Conservation (phyloP, 2,888 invertebrate species). For the Erpobdella octoculata region DNA sequence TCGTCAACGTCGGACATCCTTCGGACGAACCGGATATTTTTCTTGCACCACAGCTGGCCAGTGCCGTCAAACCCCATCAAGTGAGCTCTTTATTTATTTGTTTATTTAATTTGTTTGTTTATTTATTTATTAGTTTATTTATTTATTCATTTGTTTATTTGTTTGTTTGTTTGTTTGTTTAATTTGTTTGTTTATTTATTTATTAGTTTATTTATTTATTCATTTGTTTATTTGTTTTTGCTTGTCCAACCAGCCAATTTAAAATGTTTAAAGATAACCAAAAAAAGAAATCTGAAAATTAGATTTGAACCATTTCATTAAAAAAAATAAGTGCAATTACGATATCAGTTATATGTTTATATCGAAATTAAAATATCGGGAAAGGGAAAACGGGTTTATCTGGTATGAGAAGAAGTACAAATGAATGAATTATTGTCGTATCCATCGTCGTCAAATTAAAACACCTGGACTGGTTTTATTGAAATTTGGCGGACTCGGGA, state of each 20-base stretch:
- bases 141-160: not conserved
- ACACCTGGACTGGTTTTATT: too few species aligned
- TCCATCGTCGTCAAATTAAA: too few species aligned
- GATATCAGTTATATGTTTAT: too few species aligned
- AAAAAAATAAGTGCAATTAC: too few species aligned
- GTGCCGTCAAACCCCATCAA: slow-evolving; percentile 90
- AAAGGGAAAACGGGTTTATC: too few species aligned
- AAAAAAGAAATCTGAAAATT: too few species aligned
- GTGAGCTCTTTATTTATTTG: slow-evolving; percentile 50
- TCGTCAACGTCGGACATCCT: slow-evolving; percentile 86
- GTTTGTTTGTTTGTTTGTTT: not conserved
- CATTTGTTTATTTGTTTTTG: not conserved
- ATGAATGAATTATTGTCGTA: too few species aligned
- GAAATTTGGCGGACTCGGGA: too few species aligned
- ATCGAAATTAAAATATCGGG: too few species aligned
- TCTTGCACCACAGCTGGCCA: slow-evolving; percentile 76
- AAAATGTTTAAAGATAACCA: too few species aligned
- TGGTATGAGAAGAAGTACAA: too few species aligned
- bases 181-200: not conserved
- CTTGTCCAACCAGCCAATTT: not conserved
- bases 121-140: not conserved
- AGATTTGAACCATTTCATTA: too few species aligned
- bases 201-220: not conserved
- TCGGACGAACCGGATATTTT: slow-evolving; percentile 82
- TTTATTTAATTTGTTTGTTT: not conserved